Evolutionary conservation across 2,113 vertebrate species (phyloP).

Genomic region (Pelecanus crispus): DNA sequence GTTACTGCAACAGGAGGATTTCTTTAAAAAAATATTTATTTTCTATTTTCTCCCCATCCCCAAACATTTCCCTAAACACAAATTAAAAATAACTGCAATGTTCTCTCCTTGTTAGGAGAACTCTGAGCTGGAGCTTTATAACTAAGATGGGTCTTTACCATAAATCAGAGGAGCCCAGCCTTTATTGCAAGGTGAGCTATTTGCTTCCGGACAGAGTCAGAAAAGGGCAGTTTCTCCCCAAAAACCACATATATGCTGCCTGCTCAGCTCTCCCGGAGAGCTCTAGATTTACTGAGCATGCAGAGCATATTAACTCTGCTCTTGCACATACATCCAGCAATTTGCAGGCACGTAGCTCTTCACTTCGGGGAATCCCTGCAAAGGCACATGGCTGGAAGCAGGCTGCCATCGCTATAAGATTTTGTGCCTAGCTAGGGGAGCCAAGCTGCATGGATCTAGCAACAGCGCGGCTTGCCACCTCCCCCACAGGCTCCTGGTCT

Average conservation of each 20-base stretch:
- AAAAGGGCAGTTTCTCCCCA: neutral
- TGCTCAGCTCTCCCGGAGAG: neutral
- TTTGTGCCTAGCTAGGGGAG: neutral
- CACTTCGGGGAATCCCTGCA: accelerated
- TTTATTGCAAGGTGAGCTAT: neutral
- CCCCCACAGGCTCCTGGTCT: too few relatives aligned
- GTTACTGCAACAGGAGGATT: neutral
- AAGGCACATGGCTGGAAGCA: neutral
- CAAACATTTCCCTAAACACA: neutral
- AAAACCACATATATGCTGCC: neutral
- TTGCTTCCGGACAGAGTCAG: neutral
- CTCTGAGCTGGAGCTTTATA: neutral
- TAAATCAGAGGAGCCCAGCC: neutral
- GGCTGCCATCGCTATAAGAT: accelerated
- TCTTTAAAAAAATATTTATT: neutral
- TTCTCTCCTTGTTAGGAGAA: neutral
- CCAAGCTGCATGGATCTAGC: neutral
- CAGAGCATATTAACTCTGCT: neutral
- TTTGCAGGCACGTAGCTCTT: neutral
- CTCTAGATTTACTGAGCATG: neutral
- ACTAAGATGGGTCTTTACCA: neutral
- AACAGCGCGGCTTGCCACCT: neutral
- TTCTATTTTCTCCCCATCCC: neutral
- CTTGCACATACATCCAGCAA: neutral
- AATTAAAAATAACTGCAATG: neutral